Conservation (phyloP, 30 jellyfish, hydroid and myxozoan species). For the Hydra vulgaris region DNA sequence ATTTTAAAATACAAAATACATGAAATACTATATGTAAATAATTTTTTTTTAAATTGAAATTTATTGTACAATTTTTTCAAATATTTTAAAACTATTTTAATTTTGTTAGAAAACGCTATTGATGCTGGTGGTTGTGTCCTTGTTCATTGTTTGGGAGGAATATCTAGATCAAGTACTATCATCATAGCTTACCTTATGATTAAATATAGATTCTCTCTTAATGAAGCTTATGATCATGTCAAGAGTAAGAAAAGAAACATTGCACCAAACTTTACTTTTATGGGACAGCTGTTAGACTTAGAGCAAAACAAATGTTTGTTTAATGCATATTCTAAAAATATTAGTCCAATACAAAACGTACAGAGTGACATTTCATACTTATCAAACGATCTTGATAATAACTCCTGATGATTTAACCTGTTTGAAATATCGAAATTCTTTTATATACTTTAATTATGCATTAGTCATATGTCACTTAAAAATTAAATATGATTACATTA, state of each 20-base stretch:
- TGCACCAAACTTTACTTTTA: constrained; percentile 90
- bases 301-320: constrained; percentile 49
- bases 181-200: constrained; percentile 86
- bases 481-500: no score
- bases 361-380: neutral
- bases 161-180: constrained; percentile 92
- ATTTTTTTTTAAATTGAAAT: no score
- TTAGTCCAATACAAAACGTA: neutral
- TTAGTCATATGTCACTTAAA: no score
- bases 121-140: constrained; percentile 33
- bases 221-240: constrained; percentile 89
- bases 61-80: neutral
- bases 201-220: constrained; percentile 59
- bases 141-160: constrained; percentile 95
- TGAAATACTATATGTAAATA: neutral
- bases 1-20: no score
- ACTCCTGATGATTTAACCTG: no score
- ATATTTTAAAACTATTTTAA: no score
- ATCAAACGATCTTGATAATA: neutral
- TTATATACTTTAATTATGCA: neutral
- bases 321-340: neutral
- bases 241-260: constrained; percentile 79
- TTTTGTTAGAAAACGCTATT: constrained; percentile 51
- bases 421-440: no score
- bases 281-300: constrained; percentile 93